A percentile compares a stretch with the other conserved stretches of the same genome.
Conservation (phyloP, 2,113 vertebrate species). For the Baryphthengus martii region DNA sequence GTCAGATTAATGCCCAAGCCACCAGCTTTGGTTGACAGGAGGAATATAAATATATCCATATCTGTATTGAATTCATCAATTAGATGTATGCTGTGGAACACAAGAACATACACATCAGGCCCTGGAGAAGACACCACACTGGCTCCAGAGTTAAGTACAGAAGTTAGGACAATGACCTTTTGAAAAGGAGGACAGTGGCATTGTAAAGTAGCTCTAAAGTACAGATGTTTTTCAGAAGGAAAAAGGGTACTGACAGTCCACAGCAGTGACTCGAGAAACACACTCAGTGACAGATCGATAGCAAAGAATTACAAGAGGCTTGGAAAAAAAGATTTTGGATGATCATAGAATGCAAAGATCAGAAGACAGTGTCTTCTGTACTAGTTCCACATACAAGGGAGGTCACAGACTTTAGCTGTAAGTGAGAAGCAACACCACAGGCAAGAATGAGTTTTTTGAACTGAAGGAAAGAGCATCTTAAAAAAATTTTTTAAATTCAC, state of each 20-base stretch:
- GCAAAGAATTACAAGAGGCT: neutral
- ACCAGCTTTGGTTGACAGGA: constrained; percentile 95
- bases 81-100: constrained; percentile 85
- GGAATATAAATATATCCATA: constrained; percentile 91
- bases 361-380: neutral
- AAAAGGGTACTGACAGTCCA: neutral
- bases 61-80: constrained; percentile 95
- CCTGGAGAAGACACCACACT: neutral
- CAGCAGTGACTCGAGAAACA: neutral
- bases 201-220: neutral
- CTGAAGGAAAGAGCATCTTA: neutral
- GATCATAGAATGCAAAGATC: neutral
- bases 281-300: neutral
- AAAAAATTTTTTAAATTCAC: too few relatives aligned
- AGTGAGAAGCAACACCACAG: neutral
- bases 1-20: constrained; percentile 96
- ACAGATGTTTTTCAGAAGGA: neutral
- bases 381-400: neutral
- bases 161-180: neutral
- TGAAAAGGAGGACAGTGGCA: neutral
- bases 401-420: neutral
- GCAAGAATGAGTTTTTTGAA: neutral
- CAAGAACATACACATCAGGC: neutral
- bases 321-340: neutral
- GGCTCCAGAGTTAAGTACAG: neutral